Conservation (phyloP, 2,888 invertebrate species). For the Sesia bembeciformis region DNA sequence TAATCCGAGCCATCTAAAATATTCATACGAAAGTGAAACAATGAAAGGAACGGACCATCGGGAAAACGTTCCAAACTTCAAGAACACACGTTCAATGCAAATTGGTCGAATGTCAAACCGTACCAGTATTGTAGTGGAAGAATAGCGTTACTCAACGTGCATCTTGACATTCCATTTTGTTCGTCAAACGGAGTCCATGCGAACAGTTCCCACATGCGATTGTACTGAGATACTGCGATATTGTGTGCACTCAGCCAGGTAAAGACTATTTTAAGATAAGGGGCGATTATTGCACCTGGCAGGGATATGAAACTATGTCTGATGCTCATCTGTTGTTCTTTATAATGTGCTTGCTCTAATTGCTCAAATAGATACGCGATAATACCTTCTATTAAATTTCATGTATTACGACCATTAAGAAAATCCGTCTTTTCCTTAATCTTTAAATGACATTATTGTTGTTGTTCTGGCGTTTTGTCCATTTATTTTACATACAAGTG, state of each 20-base stretch:
- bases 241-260: conserved; percentile 32
- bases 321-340: not conserved
- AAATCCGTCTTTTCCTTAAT: too few relatives aligned
- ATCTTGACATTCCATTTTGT: conserved; percentile 71
- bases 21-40: conserved; percentile 12
- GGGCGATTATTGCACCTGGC: conserved; percentile 29
- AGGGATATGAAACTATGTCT: conserved; percentile 8
- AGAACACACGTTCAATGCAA: conserved; percentile 46
- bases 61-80: conserved; percentile 31
- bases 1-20: too few relatives aligned
- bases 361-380: too few relatives aligned
- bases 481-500: too few relatives aligned
- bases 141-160: conserved; percentile 52
- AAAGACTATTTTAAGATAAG: conserved; percentile 43
- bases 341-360: too few relatives aligned
- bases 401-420: too few relatives aligned
- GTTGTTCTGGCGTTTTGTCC: too few relatives aligned
- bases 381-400: too few relatives aligned
- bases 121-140: conserved; percentile 17
- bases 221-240: conserved; percentile 26
- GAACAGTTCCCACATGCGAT: conserved; percentile 50
- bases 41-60: conserved; percentile 28
- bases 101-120: conserved; percentile 49
- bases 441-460: too few relatives aligned
- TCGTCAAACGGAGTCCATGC: conserved; percentile 48